Evolutionary conservation across 2,113 vertebrate species (phyloP), one percentile per base, ranked within the genome.

Genomic region (Apteryx mantelli): DNA sequence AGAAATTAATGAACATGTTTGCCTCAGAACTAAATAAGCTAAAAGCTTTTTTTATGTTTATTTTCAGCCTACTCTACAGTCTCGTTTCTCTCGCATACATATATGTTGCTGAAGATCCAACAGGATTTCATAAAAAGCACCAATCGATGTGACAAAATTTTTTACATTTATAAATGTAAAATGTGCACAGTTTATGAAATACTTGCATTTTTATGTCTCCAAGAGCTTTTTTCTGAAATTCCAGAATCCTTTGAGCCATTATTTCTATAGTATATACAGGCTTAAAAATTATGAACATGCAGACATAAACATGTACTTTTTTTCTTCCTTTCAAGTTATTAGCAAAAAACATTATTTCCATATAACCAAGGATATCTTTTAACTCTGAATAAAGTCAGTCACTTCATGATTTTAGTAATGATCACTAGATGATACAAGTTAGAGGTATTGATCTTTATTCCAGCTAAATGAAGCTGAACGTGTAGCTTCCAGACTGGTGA

Each of bases 291-390:
- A 53, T 13, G 10, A 58, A 10, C 5, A 22, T 7, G 8, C 17
- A 77, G 44, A 58, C 7, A 36, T 6, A 83, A 86, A 60, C 0
- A 18, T 8, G 0, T 2, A 36, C 1, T 9, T 69, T 40, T 40
- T 61, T 14, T 48, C n/a, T 69, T 94, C 19, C 25, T 86, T 55
- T 73, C 36, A 22, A 88, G 30, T 11, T 48, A 44, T 32, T 21
- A 46, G 44, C 11, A 76, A 74, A 95, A 95, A 2, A 2, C 12
- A 28, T 26, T 1, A 46, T 42, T 26, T 74, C 63, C 40, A 20
- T 4, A 5, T 40, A 88, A 88, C 24, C 36, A 11, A 69, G 26
- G 25, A 19, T 18, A 55, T 34, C 16, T n/a, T 30, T 76, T 68
- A 32, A 58, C 16, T 63, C 24, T 28, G 44, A 64, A 81, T 11